These are phyloP conservation scores for Plecotus auritus DNA, from an alignment of 2,113 vertebrate genomes.

Conservation along the genomic window DNA sequence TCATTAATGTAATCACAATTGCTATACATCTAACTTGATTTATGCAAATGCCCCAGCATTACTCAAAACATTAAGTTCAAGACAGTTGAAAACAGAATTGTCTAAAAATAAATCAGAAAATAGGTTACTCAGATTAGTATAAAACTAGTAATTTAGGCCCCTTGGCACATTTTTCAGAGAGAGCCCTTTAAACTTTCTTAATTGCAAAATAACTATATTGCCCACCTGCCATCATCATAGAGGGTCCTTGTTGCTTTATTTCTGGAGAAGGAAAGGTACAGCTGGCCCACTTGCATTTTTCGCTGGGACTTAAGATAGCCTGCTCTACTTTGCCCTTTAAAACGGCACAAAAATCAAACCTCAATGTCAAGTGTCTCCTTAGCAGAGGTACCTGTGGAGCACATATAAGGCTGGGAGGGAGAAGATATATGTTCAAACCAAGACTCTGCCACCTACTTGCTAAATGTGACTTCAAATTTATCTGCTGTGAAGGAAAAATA, in stretches of 20 bases:
- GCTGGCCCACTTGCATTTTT: neutral
- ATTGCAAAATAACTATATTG: constrained; percentile 40
- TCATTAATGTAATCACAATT: neutral
- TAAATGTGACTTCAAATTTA: neutral
- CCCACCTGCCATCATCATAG: neutral
- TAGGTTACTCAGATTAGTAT: neutral
- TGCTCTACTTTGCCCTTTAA: neutral
- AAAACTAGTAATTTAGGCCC: constrained; percentile 23
- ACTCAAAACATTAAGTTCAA: neutral
- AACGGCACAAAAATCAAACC: neutral
- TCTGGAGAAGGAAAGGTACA: neutral
- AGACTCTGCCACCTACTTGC: neutral
- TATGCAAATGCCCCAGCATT: neutral
- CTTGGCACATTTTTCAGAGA: constrained; percentile 14
- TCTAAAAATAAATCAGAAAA: constrained; percentile 38
- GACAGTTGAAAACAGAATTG: neutral
- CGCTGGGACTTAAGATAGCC: neutral
- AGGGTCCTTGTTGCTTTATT: neutral
- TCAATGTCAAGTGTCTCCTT: neutral
- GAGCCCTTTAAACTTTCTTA: constrained; percentile 25
- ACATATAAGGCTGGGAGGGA: neutral
- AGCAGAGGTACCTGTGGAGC: neutral
- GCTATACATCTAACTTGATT: neutral
- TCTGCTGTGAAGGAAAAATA: neutral
- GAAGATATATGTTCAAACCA: neutral